Conservation (phyloP, 92 coral and sea anemone species). For the Porites rus region DNA sequence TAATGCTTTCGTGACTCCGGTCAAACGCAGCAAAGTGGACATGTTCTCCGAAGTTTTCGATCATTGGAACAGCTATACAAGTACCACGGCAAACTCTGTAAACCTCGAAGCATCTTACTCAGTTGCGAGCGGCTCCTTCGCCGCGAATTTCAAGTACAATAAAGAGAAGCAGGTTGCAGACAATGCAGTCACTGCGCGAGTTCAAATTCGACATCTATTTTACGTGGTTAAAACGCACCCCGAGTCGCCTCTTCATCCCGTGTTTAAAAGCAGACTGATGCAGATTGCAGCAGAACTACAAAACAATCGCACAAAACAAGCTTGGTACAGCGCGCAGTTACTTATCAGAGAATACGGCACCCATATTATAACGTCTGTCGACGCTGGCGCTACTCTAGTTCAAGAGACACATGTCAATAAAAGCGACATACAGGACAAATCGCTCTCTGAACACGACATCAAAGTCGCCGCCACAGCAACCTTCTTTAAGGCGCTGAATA, state of each 20-base stretch:
- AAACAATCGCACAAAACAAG: slow-evolving; percentile 81
- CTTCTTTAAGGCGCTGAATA: slow-evolving; percentile 62
- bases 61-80: slow-evolving; percentile 82
- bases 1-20: slow-evolving; percentile 76
- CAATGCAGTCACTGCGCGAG: slow-evolving; percentile 78
- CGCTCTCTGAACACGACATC: slow-evolving; percentile 55
- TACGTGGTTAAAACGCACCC: slow-evolving; percentile 83
- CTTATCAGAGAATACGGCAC: slow-evolving; percentile 89
- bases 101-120: slow-evolving; percentile 79
- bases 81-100: slow-evolving; percentile 72
- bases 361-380: slow-evolving; percentile 83
- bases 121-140: slow-evolving; percentile 85
- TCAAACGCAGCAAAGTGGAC: slow-evolving; percentile 79
- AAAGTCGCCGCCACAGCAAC: slow-evolving; percentile 88
- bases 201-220: slow-evolving; percentile 72
- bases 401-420: slow-evolving; percentile 74
- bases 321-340: slow-evolving; percentile 81
- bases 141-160: slow-evolving; percentile 77
- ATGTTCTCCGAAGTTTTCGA: slow-evolving; percentile 78
- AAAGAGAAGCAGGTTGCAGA: slow-evolving; percentile 68
- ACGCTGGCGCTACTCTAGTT: slow-evolving; percentile 84
- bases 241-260: slow-evolving; percentile 74
- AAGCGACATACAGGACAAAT: slow-evolving; percentile 53
- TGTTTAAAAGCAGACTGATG: slow-evolving; percentile 74
- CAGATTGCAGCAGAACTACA: slow-evolving; percentile 81